phyloP scores from a whole-genome alignment of 2,113 vertebrate species.

The Lycaon pictus region DNA sequence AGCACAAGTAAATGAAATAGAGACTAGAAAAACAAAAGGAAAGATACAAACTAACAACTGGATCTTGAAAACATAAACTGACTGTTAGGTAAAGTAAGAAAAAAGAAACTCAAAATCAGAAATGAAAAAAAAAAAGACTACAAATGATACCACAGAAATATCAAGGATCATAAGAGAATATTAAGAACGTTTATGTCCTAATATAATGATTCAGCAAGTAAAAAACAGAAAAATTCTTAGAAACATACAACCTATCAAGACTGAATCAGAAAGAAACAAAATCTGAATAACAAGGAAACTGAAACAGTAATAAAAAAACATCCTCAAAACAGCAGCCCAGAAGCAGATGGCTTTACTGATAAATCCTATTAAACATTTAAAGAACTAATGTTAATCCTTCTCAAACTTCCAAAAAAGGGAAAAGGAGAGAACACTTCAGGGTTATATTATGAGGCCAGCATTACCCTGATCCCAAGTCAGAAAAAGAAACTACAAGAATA shows the following conservation, averaged over 20 bases:
- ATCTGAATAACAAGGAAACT: background rate
- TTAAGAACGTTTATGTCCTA: background rate
- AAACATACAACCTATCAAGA: background rate
- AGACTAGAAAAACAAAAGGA: background rate
- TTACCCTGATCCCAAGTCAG: background rate
- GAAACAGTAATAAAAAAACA: background rate
- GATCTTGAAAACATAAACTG: background rate
- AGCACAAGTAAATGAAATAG: background rate
- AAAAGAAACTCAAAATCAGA: background rate
- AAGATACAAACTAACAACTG: background rate
- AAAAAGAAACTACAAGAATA: background rate
- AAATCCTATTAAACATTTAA: background rate
- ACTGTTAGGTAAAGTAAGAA: background rate
- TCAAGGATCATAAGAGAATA: background rate
- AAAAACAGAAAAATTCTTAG: background rate
- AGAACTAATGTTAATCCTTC: background rate
- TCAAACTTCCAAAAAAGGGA: background rate
- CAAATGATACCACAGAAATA: background rate
- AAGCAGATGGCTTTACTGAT: background rate
- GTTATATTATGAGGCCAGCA: background rate
- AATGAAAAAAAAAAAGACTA: background rate
- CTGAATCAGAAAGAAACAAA: background rate
- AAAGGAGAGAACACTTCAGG: background rate
- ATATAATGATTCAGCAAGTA: background rate
- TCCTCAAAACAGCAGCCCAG: background rate